These are phyloP conservation scores for Allobates femoralis DNA, from an alignment of 2,797 vertebrate genomes.

Conservation along the genomic window DNA sequence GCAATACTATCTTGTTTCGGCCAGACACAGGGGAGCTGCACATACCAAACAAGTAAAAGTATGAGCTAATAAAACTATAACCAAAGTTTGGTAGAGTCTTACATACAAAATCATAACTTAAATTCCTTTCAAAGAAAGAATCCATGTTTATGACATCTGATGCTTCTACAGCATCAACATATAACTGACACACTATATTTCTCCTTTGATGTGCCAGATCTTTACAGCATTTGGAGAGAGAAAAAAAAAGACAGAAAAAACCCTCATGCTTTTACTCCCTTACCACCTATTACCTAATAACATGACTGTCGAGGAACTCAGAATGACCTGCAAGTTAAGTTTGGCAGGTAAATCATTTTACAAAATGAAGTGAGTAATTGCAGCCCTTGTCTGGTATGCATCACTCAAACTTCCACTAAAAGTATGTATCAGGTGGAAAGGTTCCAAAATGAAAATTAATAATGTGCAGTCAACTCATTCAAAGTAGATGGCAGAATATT, in stretches of 20 bases:
- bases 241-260: slow-evolving; percentile 34
- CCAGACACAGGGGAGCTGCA: too few relatives aligned
- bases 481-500: neutral
- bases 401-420: slow-evolving; percentile 13
- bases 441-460: slow-evolving; percentile 18
- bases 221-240: slow-evolving; percentile 9
- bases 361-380: slow-evolving; percentile 37
- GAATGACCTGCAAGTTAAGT: slow-evolving; percentile 56
- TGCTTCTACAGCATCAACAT: slow-evolving; percentile 38
- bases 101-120: neutral
- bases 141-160: slow-evolving; percentile 44
- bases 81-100: neutral
- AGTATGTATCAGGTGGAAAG: slow-evolving; percentile 12
- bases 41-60: too few relatives aligned
- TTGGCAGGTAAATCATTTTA: slow-evolving; percentile 49
- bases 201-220: slow-evolving; percentile 55
- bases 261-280: slow-evolving; percentile 12
- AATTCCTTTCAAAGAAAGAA: neutral
- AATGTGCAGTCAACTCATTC: neutral
- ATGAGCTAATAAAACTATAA: slow-evolving; percentile 10
- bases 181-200: slow-evolving; percentile 42
- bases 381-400: slow-evolving; percentile 29
- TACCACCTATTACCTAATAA: slow-evolving; percentile 52
- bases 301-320: slow-evolving; percentile 41
- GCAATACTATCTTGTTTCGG: too few relatives aligned